Evolutionary conservation across 1,140 invertebrate species (phyloP).

Genomic region (Liolophura sinensis): DNA sequence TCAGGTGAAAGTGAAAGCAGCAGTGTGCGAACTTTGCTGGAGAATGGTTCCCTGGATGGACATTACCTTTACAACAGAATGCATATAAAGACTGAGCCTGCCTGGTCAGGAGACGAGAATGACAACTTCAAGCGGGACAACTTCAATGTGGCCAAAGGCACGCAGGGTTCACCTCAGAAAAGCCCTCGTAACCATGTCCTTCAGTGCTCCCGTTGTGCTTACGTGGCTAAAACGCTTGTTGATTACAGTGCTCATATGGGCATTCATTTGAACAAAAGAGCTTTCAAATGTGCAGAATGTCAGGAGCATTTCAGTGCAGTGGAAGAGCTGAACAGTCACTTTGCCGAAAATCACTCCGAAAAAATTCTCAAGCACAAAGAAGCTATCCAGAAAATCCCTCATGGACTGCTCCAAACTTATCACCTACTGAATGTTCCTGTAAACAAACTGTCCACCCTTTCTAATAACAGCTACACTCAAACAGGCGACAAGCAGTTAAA

Average conservation of each 20-base stretch:
- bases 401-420: slow-evolving; percentile 53
- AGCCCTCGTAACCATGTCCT: slow-evolving; percentile 13
- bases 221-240: slow-evolving; percentile 39
- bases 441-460: slow-evolving; percentile 36
- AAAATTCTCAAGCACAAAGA: slow-evolving; percentile 50
- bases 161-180: slow-evolving; percentile 10
- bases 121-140: slow-evolving; percentile 5
- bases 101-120: slow-evolving; percentile 19
- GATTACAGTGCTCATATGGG: slow-evolving; percentile 52
- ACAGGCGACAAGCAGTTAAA: slow-evolving; percentile 43
- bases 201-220: slow-evolving; percentile 44
- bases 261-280: slow-evolving; percentile 46
- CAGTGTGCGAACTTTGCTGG: neutral
- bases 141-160: neutral
- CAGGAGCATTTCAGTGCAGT: slow-evolving; percentile 47
- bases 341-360: slow-evolving; percentile 38
- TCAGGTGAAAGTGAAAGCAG: neutral
- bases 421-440: slow-evolving; percentile 52
- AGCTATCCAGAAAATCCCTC: slow-evolving; percentile 51
- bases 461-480: slow-evolving; percentile 14
- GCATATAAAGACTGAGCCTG: slow-evolving; percentile 24
- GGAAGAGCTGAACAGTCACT: slow-evolving; percentile 52
- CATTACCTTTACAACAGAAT: neutral
- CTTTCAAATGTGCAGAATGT: slow-evolving; percentile 54
- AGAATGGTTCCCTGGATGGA: neutral